Evolutionary conservation across 1,140 invertebrate genomes (phyloP).

Genomic region (Bombus breviceps): DNA sequence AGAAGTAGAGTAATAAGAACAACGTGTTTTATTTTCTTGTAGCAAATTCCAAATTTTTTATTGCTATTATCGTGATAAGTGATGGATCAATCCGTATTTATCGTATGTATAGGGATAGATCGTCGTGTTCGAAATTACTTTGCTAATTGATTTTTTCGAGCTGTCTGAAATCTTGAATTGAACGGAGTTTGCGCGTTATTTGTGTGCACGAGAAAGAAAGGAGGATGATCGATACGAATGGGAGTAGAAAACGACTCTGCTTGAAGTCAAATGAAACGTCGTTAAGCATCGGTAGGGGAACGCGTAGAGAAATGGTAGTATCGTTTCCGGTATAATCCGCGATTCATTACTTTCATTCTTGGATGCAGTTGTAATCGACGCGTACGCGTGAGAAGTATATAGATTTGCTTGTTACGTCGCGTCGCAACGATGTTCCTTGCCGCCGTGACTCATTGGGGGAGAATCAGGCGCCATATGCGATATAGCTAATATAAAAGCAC

Average conservation of each 20-base stretch:
- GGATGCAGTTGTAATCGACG: constrained; percentile 42
- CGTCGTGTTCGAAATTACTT: no score
- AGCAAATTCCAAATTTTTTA: background rate
- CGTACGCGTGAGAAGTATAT: background rate
- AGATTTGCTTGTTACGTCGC: background rate
- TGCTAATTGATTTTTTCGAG: background rate
- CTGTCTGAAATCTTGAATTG: background rate
- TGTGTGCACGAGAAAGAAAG: background rate
- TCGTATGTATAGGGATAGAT: no score
- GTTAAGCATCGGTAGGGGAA: background rate
- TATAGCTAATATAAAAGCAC: background rate
- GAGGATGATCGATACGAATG: constrained; percentile 19
- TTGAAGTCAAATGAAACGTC: background rate
- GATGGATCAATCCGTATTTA: background rate
- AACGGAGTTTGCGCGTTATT: constrained; percentile 23
- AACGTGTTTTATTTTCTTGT: background rate
- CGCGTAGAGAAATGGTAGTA: constrained; percentile 2
- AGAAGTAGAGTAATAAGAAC: no score
- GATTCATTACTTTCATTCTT: constrained; percentile 50
- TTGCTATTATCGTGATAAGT: background rate
- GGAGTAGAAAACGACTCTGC: background rate
- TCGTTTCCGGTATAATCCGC: constrained; percentile 41
- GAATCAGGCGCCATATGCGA: background rate
- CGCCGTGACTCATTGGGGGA: constrained; percentile 36
- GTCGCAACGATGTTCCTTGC: no score